Base-by-base conservation (phyloP, 2,797 vertebrate species). In the Hafferia zeledoni region DNA sequence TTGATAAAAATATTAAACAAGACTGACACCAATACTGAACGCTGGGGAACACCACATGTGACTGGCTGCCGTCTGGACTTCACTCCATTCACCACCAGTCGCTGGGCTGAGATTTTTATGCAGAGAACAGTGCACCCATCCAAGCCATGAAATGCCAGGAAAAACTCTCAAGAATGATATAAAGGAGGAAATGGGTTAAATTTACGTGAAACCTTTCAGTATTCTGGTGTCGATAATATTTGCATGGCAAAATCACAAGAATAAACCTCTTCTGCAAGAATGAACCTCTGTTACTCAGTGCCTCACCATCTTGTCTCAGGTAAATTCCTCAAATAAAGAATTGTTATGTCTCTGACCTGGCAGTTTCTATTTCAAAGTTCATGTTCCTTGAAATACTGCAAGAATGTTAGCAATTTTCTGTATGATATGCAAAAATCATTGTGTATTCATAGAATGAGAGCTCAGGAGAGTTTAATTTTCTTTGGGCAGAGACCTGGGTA, bases 381-480 rank as follows among this genome's bases (percentile, higher is more conserved):
- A 60, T 3, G 0, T 94, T 95, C 68, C 83, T 65, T 86, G 89
- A 93, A 89, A 80, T 43, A 70, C 41, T 57, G 52, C 53, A 89
- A 57, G 87, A 94, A 87, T 87, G 83, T 90, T 77, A 84, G 57
- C 72, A 96, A 89, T 97, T 96, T 94, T 55, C 70, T 94, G n/a
- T 87, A 86, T 69, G 61, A 37, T 84, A 86, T 95, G 83, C 69
- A 95, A 97, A 95, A 96, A 83, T 0, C 59, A 81, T 70, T 94
- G 77, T 95, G 74, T 95, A 83, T 90, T 95, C 24, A 87, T 69
- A 87, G 84, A 97, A 87, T 77, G 77, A 96, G 56, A 83, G 83
- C 90, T 89, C 17, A 81, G 50, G 52, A 85, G 69, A 89, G 57
- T 83, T 90, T 97, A 96, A 96, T 97, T 97, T 41, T 53, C 81